Percentiles rank a stretch among this genome's conserved stretches.
phyloP scores from a whole-genome alignment of 2,113 vertebrate genomes.

The Trogon surrucura region DNA sequence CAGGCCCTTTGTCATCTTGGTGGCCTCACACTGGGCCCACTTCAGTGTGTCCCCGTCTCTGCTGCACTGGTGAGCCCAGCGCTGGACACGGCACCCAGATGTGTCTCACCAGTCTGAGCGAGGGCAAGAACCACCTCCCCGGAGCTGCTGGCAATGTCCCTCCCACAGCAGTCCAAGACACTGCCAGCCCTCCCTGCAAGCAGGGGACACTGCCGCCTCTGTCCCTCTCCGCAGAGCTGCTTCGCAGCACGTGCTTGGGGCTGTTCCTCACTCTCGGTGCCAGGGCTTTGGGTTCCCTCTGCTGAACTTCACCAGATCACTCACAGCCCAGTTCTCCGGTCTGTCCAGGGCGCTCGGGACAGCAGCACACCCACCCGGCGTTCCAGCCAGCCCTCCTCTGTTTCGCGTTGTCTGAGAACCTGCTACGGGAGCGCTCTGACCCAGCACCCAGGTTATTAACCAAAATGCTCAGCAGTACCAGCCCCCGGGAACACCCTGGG shows the following conservation, averaged over 20 bases:
- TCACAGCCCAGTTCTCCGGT: fast-evolving
- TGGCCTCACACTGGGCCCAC: fast-evolving
- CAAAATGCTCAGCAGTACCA: background rate
- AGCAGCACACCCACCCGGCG: background rate
- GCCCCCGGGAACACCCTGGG: background rate
- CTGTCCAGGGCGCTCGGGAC: background rate
- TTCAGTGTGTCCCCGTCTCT: background rate
- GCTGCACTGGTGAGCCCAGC: fast-evolving
- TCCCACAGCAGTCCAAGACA: background rate
- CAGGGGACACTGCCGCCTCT: background rate
- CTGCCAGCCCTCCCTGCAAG: fast-evolving
- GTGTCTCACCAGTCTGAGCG: background rate
- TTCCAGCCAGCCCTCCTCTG: background rate
- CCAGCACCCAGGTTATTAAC: background rate
- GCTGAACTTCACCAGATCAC: background rate
- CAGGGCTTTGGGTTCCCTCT: background rate
- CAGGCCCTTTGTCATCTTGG: background rate
- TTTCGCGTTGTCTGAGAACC: background rate
- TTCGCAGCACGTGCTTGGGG: background rate
- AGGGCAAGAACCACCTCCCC: fast-evolving
- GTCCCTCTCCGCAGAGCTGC: background rate
- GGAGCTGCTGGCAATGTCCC: background rate
- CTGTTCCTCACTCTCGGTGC: background rate
- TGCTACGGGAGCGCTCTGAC: background rate
- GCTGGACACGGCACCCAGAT: background rate